A percentile compares a stretch with the other conserved stretches of the same genome.
Conservation (phyloP, 2,888 invertebrate genomes). For the Globia sparganii region DNA sequence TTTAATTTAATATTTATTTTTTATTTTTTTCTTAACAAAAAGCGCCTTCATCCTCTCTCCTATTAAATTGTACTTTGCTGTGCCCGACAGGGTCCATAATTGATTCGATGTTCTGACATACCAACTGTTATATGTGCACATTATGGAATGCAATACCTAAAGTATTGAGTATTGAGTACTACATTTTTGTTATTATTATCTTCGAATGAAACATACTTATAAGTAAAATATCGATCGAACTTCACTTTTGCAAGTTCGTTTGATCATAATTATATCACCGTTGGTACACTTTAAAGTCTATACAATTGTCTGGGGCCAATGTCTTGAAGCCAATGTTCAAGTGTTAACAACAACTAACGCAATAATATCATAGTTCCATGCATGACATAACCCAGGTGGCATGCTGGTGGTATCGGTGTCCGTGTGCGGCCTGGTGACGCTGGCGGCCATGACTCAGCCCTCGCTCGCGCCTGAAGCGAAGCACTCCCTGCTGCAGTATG, state of each 20-base stretch:
- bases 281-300: neutral
- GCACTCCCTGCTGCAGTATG: conserved; percentile 96
- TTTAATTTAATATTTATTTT: too few species aligned
- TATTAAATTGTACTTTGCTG: too few species aligned
- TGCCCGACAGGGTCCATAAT: too few species aligned
- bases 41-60: too few species aligned
- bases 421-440: conserved; percentile 96
- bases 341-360: neutral
- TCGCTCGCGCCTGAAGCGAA: conserved; percentile 97
- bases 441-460: conserved; percentile 97
- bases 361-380: conserved; percentile 6
- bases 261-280: neutral
- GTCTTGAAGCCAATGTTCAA: neutral
- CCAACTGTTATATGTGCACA: too few species aligned
- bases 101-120: too few species aligned
- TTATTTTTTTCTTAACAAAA: too few species aligned
- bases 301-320: neutral
- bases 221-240: neutral
- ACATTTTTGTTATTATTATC: neutral
- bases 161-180: too few species aligned
- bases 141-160: too few species aligned
- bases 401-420: conserved; percentile 97
- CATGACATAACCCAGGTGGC: conserved; percentile 90
- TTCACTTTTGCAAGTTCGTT: neutral
- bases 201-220: neutral